phyloP scores from a whole-genome alignment of 2,113 vertebrate genomes.

The Rhea pennata region DNA sequence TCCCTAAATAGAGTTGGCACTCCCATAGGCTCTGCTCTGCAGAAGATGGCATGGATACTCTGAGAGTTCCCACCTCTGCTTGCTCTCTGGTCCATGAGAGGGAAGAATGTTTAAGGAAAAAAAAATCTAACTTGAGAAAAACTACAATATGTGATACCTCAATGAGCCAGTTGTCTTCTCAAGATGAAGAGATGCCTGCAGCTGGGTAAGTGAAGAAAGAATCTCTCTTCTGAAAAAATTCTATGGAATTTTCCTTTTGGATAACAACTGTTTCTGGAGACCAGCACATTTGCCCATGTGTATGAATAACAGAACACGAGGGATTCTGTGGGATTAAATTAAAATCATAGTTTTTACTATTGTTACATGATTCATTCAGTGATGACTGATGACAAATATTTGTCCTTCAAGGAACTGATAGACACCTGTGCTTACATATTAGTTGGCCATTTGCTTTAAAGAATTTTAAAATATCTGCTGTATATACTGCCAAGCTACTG shows the following conservation, averaged over 20 bases:
- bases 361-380: not conserved
- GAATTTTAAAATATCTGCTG: not conserved
- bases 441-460: not conserved
- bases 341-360: not conserved
- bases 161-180: not conserved
- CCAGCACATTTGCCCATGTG: not conserved
- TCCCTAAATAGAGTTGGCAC: not conserved
- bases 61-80: not conserved
- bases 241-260: not conserved
- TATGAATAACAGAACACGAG: not conserved
- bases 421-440: not conserved
- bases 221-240: not conserved
- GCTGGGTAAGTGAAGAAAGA: not conserved
- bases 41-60: not conserved
- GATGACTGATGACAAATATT: not conserved
- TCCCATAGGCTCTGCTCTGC: not conserved
- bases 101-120: not conserved
- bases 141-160: not conserved
- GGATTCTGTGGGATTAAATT: not conserved
- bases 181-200: not conserved
- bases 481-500: not conserved
- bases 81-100: not conserved
- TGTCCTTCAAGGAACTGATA: not conserved
- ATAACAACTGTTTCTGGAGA: not conserved
- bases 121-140: not conserved